Conservation (phyloP, 64 coral and sea anemone genomes). For the Hydrozoanthus tunicans region DNA sequence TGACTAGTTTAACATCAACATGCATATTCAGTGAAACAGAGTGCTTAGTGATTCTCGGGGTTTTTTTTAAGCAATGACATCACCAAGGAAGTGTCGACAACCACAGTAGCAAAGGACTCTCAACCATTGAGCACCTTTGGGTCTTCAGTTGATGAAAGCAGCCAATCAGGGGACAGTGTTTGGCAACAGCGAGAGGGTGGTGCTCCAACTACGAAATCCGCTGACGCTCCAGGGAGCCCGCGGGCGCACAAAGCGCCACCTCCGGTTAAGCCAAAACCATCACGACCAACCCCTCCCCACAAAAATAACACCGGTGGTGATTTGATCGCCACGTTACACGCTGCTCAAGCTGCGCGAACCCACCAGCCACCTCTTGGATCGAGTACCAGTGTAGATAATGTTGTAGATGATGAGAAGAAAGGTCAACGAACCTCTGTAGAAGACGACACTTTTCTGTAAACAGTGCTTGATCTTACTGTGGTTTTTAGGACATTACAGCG, state of each 20-base stretch:
- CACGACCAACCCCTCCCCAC: conserved; percentile 58
- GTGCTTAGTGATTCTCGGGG: too few species aligned
- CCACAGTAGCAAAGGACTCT: neutral
- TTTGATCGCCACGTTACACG: conserved; percentile 74
- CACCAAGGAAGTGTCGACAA: conserved; percentile 2
- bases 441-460: conserved; percentile 73
- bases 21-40: too few species aligned
- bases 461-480: neutral
- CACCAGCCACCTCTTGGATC: conserved; percentile 20
- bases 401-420: conserved; percentile 37
- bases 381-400: conserved; percentile 23
- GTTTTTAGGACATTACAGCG: too few species aligned
- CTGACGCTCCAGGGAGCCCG: conserved; percentile 55
- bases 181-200: conserved; percentile 39
- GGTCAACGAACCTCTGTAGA: conserved; percentile 38
- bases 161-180: conserved; percentile 27
- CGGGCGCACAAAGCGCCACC: conserved; percentile 71
- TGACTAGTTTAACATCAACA: too few species aligned
- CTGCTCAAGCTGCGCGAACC: conserved; percentile 67
- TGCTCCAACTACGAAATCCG: neutral
- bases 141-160: neutral
- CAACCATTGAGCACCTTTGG: neutral
- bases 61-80: neutral
- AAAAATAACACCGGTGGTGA: conserved; percentile 59
- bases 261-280: conserved; percentile 76